phyloP scores from a whole-genome alignment of 1,140 invertebrate species.

The Drosophila sucinea region DNA sequence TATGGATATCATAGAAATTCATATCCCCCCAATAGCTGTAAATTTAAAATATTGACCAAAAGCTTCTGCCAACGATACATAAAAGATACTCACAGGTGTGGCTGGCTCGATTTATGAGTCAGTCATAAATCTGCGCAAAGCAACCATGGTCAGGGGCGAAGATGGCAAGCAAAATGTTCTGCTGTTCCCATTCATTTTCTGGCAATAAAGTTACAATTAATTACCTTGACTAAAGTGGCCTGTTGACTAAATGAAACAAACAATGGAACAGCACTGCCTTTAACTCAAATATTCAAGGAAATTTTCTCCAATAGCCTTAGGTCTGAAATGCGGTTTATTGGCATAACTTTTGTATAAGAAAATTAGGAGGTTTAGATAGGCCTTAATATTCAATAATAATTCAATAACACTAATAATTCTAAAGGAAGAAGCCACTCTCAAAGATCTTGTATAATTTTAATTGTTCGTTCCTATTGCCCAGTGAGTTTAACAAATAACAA shows the following conservation, averaged over 20 bases:
- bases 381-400: no score
- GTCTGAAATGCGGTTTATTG: neutral
- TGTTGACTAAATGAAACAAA: constrained; percentile 1
- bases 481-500: no score
- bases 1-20: constrained; percentile 9
- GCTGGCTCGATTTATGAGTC: constrained; percentile 40
- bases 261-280: neutral
- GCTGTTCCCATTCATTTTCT: constrained; percentile 49
- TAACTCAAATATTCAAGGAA: no score
- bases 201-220: constrained; percentile 70
- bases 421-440: no score
- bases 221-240: constrained; percentile 49
- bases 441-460: no score
- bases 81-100: constrained; percentile 34
- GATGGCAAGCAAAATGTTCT: constrained; percentile 18
- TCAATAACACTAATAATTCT: no score
- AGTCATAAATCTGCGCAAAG: constrained; percentile 59
- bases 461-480: no score
- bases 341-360: neutral
- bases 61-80: constrained; percentile 45
- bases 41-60: constrained; percentile 29
- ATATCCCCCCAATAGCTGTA: neutral
- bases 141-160: neutral
- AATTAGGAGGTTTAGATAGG: no score
- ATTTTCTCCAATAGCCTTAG: neutral